These are phyloP conservation scores for Chrysaora quinquecirrha DNA, from an alignment of 30 jellyfish, hydroid and myxozoan species.

Conservation along the genomic window DNA sequence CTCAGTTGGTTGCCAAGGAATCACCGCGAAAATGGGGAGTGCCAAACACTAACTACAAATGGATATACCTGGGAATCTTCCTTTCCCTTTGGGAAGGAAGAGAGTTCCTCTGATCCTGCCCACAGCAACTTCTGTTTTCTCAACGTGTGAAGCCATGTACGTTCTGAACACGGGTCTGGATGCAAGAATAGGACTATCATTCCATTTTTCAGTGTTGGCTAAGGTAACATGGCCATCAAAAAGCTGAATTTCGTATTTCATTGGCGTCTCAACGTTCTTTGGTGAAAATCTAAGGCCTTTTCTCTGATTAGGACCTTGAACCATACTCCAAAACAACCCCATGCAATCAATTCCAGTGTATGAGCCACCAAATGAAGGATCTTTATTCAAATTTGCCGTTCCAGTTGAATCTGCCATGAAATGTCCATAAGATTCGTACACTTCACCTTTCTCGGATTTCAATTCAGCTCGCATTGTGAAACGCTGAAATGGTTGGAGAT, in stretches of 20 bases:
- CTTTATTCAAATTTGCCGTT: neutral
- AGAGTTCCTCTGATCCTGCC: slow-evolving; percentile 65
- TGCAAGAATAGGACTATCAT: slow-evolving; percentile 40
- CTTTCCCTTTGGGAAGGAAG: slow-evolving; percentile 61
- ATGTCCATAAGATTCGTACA: slow-evolving; percentile 33
- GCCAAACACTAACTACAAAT: too few species aligned
- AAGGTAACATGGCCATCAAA: neutral
- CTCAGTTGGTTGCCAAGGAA: too few species aligned
- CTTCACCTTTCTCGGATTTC: slow-evolving; percentile 1
- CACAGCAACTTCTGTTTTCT: slow-evolving; percentile 31
- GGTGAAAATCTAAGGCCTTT: slow-evolving; percentile 44
- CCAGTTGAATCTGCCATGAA: slow-evolving; percentile 30
- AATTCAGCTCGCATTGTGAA: slow-evolving; percentile 23
- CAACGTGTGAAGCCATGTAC: slow-evolving; percentile 39
- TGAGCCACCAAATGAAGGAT: slow-evolving; percentile 23
- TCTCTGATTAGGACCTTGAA: slow-evolving; percentile 65
- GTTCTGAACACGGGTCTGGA: slow-evolving; percentile 42
- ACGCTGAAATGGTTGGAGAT: slow-evolving; percentile 12
- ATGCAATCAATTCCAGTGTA: slow-evolving; percentile 17
- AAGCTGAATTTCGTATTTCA: neutral
- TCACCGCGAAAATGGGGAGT: too few species aligned
- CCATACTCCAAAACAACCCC: slow-evolving; percentile 47
- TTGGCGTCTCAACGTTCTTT: slow-evolving; percentile 21
- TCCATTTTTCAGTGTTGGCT: neutral
- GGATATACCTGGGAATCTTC: slow-evolving; percentile 81